Evolutionary conservation across 2,797 vertebrate species (phyloP), one percentile per base, ranked within the genome.

Genomic region (Knipowitschia caucasica): DNA sequence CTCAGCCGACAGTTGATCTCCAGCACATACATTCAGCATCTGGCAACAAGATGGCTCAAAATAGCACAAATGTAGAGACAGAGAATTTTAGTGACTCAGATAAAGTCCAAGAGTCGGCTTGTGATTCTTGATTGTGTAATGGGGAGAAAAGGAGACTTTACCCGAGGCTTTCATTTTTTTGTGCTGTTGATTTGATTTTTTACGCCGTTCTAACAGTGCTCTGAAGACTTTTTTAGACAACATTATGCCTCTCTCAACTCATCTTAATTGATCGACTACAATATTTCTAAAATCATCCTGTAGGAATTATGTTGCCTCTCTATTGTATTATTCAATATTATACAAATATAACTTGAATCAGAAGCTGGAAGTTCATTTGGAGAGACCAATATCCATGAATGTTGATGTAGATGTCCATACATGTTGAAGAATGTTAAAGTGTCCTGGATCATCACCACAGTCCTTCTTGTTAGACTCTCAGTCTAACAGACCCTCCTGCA

Each of bases 11-110:
- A 50, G 57, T 58, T 70, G 58, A 21, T 68, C 69, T 59, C 50
- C 18, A 21, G 43, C 27, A 50, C 11, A 62, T 73, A 69, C 12
- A 61, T 59, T 66, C 53, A 70, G 68, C 80, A 81, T 85, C 77
- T 83, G 81, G 78, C 55, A 75, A 52, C 73, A 84, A 81, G 67
- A 78, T 83, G 81, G 55, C 53, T 55, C 72, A 44, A 64, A 81
- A 71, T 83, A 64, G 12, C 40, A 65, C 49, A 67, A 46, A 60
- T 59, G 67, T 72, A 77, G 40, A 25, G 21, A 7, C 71, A 59
- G 30, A 62, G 66, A 73, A 59, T 64, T 78, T 80, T 60, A 64
- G 71, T 62, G 72, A 70, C 69, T 63, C 7, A 75, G 80, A 85
- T 82, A 81, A 80, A 67, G 62, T 40, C 39, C 35, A 10, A 55